Evolutionary conservation across 1,140 invertebrate genomes (phyloP), one percentile per base, ranked within the genome.

Genomic region (Orchestia grillus): DNA sequence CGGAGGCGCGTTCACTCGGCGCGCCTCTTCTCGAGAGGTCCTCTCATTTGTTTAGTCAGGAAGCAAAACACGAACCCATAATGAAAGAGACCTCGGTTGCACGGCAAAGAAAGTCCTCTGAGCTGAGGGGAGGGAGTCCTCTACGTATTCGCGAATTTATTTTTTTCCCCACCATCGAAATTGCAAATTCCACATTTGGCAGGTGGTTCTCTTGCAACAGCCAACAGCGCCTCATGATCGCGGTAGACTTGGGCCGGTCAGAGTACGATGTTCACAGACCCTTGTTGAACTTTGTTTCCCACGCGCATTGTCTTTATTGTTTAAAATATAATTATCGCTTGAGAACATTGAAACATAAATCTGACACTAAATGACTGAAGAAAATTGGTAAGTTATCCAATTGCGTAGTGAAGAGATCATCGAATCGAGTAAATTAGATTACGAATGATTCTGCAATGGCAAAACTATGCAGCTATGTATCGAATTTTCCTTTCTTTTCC

Each of bases 151-250:
- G 92, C 92, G 43, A 94, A 94, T 94, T n/a, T 92, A 92, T 92
- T 94, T 94, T 94, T 94, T 94, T 94, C 11, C 92, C 41, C 92
- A 23, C 62, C 6, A 94, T 45, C 41, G n/a, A 94, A 45, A 94
- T 94, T 94, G 92, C 92, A 94, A 94, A 94, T 94, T 94, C 92
- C 92, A 45, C 43, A 94, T 94, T 94, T 94, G 92, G 92, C 92
- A 94, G 92, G 92, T 94, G 92, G 92, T 44, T 94, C 40, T 44
- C 44, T 94, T 94, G 92, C 92, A 94, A 94, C 44, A 94, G 92
- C 19, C 92, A 94, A 94, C 92, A 94, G 92, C 92, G 92, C 92
- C 44, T 8, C 92, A 94, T 94, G 44, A 94, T 11, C 3, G 88
- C 28, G 41, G 88, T 90, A 11, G 88, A 90, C 43, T 44, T 42